Evolutionary conservation across 2,888 invertebrate species (phyloP).

Genomic region (Oegoconia quadripuncta): DNA sequence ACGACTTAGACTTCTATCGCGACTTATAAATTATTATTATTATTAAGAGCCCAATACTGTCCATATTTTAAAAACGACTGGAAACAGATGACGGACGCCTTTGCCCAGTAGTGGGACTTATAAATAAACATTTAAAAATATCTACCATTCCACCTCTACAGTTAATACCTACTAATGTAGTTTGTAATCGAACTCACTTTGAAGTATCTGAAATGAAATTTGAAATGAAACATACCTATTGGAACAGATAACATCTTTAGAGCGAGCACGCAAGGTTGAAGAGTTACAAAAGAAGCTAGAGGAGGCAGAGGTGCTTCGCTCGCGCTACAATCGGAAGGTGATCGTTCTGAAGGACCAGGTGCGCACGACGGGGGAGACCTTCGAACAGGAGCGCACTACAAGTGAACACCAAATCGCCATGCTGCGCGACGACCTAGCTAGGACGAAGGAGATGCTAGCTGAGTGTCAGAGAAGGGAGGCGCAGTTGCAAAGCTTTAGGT

Average conservation of each 20-base stretch:
- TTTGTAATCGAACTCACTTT: too few relatives aligned
- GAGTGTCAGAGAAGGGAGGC: conserved; percentile 88
- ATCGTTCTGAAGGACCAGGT: conserved; percentile 86
- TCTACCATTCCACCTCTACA: too few relatives aligned
- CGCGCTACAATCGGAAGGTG: conserved; percentile 86
- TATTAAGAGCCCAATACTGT: too few relatives aligned
- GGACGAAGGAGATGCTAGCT: conserved; percentile 85
- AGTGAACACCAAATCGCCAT: conserved; percentile 84
- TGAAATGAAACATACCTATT: too few relatives aligned
- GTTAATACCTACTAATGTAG: too few relatives aligned
- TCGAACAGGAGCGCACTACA: conserved; percentile 84
- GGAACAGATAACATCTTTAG: conserved; percentile 93
- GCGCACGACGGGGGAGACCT: conserved; percentile 80
- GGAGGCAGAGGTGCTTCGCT: conserved; percentile 88
- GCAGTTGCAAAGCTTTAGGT: conserved; percentile 87
- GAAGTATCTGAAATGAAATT: too few relatives aligned
- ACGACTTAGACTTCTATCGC: too few relatives aligned
- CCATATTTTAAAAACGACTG: too few relatives aligned
- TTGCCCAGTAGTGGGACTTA: too few relatives aligned
- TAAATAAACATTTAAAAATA: too few relatives aligned
- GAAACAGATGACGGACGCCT: too few relatives aligned
- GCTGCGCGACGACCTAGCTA: conserved; percentile 86
- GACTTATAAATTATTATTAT: too few relatives aligned
- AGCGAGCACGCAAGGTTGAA: conserved; percentile 90
- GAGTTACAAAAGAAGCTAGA: conserved; percentile 89